A percentile compares a stretch with the other conserved stretches of the same genome.
Evolutionary conservation across 2,113 vertebrate species (phyloP).

Genomic region (Collichthys lucidus): DNA sequence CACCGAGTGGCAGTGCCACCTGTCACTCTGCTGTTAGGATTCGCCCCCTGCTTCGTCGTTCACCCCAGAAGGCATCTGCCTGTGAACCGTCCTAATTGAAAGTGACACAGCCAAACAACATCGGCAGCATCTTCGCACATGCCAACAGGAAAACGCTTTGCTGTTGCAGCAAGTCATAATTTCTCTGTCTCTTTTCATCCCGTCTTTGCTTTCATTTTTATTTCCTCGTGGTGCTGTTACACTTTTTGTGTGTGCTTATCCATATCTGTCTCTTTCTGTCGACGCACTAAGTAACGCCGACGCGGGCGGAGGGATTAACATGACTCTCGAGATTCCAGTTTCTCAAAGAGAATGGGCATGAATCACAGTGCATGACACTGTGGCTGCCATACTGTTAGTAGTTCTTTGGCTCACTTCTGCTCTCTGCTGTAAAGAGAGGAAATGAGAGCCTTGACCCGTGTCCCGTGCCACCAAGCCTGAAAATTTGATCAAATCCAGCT

Average conservation of each 20-base stretch:
- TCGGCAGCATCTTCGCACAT: constrained; percentile 55
- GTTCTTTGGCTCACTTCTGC: constrained; percentile 38
- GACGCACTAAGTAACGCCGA: neutral
- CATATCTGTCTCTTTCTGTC: constrained; percentile 20
- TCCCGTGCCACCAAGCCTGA: constrained; percentile 52
- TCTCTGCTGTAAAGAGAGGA: constrained; percentile 47
- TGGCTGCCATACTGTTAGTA: constrained; percentile 25
- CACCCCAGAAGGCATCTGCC: constrained; percentile 63
- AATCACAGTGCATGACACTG: constrained; percentile 26
- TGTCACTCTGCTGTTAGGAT: constrained; percentile 73
- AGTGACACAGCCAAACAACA: constrained; percentile 68
- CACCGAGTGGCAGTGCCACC: constrained; percentile 71
- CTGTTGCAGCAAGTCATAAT: constrained; percentile 29
- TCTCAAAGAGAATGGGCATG: constrained; percentile 38
- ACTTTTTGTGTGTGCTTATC: constrained; percentile 1
- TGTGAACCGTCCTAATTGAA: constrained; percentile 71
- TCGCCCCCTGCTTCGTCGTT: constrained; percentile 61
- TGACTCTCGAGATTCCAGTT: constrained; percentile 40
- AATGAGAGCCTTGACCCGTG: constrained; percentile 64
- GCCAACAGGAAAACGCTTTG: constrained; percentile 65
- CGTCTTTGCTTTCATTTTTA: constrained; percentile 1
- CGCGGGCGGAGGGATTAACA: constrained; percentile 25
- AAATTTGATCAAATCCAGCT: constrained; percentile 73
- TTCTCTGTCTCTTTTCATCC: constrained; percentile 23
- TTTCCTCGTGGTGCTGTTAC: neutral